Conservation (phyloP, 2,113 vertebrate genomes). For the Anthoscopus minutus region DNA sequence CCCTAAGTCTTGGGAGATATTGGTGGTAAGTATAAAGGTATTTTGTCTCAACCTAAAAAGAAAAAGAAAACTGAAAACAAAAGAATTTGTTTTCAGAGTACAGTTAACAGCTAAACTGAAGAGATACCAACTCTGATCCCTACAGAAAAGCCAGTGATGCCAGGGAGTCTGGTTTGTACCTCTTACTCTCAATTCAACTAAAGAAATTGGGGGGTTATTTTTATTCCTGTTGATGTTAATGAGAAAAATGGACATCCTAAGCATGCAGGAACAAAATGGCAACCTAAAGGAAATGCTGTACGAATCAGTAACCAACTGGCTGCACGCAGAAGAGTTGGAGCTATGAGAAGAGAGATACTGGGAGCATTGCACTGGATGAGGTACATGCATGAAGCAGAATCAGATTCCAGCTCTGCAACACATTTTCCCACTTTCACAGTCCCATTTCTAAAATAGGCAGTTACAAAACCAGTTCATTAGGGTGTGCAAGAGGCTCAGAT, state of each 20-base stretch:
- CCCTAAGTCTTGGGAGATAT: slow-evolving; percentile 5
- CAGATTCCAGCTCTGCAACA: neutral
- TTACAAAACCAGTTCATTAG: neutral
- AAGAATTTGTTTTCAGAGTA: neutral
- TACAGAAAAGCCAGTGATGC: neutral
- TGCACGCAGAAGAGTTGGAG: neutral
- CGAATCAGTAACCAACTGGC: neutral
- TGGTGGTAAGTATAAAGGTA: neutral
- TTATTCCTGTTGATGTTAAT: neutral
- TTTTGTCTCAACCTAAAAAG: neutral
- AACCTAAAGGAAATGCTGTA: neutral
- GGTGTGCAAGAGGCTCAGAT: neutral
- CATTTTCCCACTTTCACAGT: neutral
- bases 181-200: neutral
- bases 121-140: neutral
- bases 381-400: neutral
- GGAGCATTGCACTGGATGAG: neutral
- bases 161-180: neutral
- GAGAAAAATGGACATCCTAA: neutral
- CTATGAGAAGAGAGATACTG: neutral
- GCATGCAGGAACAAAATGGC: neutral
- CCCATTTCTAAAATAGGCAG: neutral
- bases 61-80: neutral
- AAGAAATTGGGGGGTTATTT: neutral
- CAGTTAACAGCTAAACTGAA: neutral